Percentiles rank a stretch among this genome's conserved stretches.
Evolutionary conservation across 2,797 vertebrate genomes (phyloP).

Genomic region (Hemitrygon akajei): DNA sequence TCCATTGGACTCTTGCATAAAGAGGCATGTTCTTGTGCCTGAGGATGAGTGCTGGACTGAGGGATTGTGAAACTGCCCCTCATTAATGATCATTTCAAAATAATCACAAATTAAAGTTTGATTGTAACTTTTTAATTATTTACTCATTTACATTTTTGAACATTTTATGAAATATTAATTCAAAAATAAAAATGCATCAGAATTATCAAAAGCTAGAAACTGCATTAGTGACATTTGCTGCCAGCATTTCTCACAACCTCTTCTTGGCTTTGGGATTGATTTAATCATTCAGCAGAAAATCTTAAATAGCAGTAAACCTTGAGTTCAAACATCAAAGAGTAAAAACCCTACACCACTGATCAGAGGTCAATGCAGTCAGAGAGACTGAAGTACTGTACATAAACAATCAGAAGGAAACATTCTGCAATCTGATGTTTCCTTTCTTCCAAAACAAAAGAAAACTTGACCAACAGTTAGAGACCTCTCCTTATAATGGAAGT

Average conservation of each 20-base stretch:
- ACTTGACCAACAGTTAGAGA: not conserved
- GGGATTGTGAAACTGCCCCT: not conserved
- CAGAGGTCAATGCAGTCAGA: not conserved
- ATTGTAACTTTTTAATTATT: slow-evolving; percentile 6
- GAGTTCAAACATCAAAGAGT: not conserved
- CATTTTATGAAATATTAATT: not conserved
- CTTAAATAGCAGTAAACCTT: not conserved
- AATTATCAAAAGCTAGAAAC: not conserved
- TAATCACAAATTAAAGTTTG: not conserved
- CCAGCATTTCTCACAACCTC: not conserved
- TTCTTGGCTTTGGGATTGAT: not conserved
- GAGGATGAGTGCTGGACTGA: not conserved
- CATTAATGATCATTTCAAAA: not conserved
- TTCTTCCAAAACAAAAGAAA: not conserved
- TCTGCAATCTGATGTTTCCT: not conserved
- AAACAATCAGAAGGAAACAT: not conserved
- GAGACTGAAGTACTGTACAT: not conserved
- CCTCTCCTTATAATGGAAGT: too few relatives aligned
- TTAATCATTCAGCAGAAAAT: not conserved
- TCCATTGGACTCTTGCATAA: not conserved
- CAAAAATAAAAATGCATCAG: not conserved
- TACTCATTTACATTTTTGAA: not conserved
- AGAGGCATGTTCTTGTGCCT: not conserved
- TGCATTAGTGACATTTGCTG: not conserved
- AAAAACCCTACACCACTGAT: not conserved